phyloP scores from a whole-genome alignment of 2,888 invertebrate genomes.

The Drosophila antonietae region DNA sequence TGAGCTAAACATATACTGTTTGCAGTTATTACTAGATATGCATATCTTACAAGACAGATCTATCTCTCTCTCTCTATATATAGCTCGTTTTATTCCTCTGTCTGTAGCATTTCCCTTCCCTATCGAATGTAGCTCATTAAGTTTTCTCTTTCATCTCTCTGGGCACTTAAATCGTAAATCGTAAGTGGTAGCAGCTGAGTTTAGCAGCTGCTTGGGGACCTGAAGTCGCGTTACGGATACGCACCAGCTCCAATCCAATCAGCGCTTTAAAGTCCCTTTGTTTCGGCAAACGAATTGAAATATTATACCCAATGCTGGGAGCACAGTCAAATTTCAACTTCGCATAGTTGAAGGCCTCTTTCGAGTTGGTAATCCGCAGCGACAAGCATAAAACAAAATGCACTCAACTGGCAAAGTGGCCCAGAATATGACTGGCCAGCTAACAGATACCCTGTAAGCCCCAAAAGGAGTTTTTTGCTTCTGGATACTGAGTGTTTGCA shows the following conservation, averaged over 20 bases:
- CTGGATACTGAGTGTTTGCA: no score
- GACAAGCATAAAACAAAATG: slow-evolving; percentile 29
- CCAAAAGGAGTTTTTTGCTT: fast-evolving
- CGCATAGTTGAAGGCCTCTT: slow-evolving; percentile 49
- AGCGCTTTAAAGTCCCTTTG: slow-evolving; percentile 30
- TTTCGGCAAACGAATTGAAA: slow-evolving; percentile 61
- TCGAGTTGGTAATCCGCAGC: slow-evolving; percentile 63
- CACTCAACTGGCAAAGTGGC: slow-evolving; percentile 6
- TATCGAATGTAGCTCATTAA: neutral
- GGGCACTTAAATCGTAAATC: neutral
- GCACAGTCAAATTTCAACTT: slow-evolving; percentile 44
- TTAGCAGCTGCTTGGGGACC: neutral
- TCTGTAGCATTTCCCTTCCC: neutral
- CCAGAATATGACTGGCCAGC: neutral
- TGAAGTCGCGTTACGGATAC: slow-evolving; percentile 7
- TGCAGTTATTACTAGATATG: no score
- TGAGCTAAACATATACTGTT: no score
- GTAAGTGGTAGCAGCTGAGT: slow-evolving; percentile 6
- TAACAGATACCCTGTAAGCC: neutral
- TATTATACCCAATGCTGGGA: slow-evolving; percentile 48
- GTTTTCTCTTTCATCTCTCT: neutral
- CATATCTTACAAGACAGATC: no score
- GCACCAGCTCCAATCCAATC: slow-evolving; percentile 37
- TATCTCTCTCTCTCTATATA: no score
- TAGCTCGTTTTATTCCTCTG: no score